Conservation (phyloP, 2,113 vertebrate species). For the Heloderma charlesbogerti region DNA sequence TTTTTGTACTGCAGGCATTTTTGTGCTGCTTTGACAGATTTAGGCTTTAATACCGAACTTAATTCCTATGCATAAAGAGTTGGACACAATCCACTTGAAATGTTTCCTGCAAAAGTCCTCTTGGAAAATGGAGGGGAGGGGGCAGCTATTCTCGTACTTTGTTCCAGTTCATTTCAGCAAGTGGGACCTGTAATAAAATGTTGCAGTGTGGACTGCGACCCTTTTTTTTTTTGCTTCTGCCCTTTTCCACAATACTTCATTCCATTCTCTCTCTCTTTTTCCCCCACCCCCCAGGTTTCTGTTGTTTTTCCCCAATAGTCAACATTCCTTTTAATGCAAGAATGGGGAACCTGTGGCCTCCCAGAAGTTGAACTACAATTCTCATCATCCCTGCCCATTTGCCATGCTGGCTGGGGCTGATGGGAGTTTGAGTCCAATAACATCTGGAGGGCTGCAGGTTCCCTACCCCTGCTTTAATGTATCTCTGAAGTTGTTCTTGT, state of each 20-base stretch:
- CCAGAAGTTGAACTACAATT: too few species aligned
- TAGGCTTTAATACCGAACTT: slow-evolving; percentile 10
- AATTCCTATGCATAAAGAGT: slow-evolving; percentile 7
- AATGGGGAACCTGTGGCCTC: background rate
- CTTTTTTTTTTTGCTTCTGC: background rate
- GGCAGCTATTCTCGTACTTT: too few species aligned
- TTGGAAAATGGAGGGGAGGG: background rate
- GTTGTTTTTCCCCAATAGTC: background rate
- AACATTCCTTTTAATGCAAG: too few species aligned
- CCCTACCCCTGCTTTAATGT: background rate
- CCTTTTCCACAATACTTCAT: background rate
- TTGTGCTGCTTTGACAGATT: slow-evolving; percentile 42
- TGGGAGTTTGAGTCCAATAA: too few species aligned
- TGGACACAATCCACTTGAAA: slow-evolving; percentile 25
- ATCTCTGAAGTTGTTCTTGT: background rate
- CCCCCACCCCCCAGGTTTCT: too few species aligned
- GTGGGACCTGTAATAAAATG: background rate
- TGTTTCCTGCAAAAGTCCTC: background rate
- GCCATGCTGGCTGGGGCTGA: background rate
- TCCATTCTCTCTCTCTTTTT: background rate
- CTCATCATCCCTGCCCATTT: background rate
- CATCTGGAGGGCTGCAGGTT: too few species aligned
- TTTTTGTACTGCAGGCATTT: slow-evolving; percentile 29
- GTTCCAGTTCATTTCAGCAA: background rate
- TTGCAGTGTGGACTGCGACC: background rate